phyloP scores from a whole-genome alignment of 2,888 invertebrate species.

The Cephus pygmeus region DNA sequence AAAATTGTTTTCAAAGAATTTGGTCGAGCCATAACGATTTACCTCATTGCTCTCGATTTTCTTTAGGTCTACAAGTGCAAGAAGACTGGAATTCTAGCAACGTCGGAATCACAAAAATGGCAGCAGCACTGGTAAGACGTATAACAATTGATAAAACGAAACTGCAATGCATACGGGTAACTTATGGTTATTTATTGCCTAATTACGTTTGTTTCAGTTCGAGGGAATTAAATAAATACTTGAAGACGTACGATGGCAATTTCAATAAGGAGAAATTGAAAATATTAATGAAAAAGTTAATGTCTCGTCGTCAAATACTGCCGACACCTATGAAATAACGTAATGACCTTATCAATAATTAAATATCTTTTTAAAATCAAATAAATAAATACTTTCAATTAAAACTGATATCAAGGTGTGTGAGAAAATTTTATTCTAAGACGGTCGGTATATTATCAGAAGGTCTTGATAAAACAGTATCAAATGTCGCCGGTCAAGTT shows the following conservation, averaged over 20 bases:
- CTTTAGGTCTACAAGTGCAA: constrained; percentile 37
- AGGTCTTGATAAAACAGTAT: not conserved
- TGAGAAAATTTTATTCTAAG: not conserved
- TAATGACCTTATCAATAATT: not conserved
- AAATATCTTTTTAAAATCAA: not conserved
- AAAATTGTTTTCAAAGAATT: not conserved
- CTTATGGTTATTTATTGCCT: not conserved
- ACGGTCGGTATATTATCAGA: not conserved
- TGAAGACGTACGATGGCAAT: not conserved
- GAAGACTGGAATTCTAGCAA: constrained; percentile 32
- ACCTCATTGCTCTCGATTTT: not conserved
- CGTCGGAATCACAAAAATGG: constrained; percentile 1
- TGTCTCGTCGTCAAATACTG: constrained; percentile 4
- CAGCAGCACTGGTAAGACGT: not conserved
- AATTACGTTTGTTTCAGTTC: not conserved
- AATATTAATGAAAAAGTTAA: constrained; percentile 27
- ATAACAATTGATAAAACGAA: not conserved
- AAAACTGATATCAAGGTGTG: not conserved
- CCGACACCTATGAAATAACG: not conserved
- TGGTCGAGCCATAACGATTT: not conserved
- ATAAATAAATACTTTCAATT: not conserved
- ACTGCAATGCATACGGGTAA: not conserved
- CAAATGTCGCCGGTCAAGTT: not conserved
- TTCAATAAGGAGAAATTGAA: constrained; percentile 36
- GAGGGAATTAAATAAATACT: not conserved